Base-by-base conservation (phyloP, 1,140 invertebrate genomes). In the Drosophila serrata region DNA sequence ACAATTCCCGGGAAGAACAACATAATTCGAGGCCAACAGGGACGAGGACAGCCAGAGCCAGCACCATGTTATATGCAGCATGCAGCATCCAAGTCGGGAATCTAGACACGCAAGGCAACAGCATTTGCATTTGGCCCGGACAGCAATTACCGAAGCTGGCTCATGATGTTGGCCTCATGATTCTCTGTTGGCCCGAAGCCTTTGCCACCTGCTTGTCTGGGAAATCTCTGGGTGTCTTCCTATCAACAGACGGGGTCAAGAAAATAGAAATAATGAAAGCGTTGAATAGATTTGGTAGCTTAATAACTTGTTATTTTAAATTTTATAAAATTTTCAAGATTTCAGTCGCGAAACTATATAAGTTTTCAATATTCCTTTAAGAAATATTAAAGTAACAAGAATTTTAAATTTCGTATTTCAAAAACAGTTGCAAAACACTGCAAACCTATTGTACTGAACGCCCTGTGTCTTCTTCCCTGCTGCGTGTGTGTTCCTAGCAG, bases 201-300 rank as follows among this genome's bases (percentile, higher is more conserved):
- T 75, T 87, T 88, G 84, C 84, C 84, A 87, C 84, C 84, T 87
- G 84, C 84, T 87, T 84, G 84, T 88, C 82, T 86, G 82, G 82
- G 67, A 82, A 79, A 82, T 81, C 82, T 81, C 74, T 69, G 33
- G 64, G 49, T 69, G 48, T 72, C 40, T 33, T 51, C 48, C 31
- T 24, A 17, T 70, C 65, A 37, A 57, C 37, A 62, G 19, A 9
- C 24, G 15, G 6, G 37, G 27, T 1, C 61, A 63, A 37, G n/a
- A 24, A 42, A 33, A 63, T 63, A 60, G 55, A 24, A 42, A 15
- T 12, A 22, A 24, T 22, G 5, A n/a, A n/a, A n/a, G n/a, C 33
- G 7, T n/a, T 3, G 24, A 13, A 27, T 15, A 17, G 11, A 12
- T 17, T 17, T 29, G 1, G 2, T 12, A n/a, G n/a, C 12, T 51